Percentiles rank a stretch among this genome's conserved stretches.
phyloP scores from a whole-genome alignment of 2,888 invertebrate species.

The Heliconius hortense region DNA sequence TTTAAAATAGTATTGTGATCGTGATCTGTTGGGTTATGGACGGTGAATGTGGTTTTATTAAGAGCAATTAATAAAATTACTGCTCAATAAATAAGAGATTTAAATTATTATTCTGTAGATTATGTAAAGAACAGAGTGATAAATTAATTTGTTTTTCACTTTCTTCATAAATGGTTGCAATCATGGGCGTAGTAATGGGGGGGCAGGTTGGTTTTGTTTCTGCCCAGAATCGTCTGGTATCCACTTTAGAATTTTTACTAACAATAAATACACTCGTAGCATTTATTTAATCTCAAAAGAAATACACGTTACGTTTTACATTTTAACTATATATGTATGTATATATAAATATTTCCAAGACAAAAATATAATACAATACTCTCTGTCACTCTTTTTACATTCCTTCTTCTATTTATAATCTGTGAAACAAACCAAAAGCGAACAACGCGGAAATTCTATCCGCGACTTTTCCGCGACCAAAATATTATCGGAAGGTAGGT shows the following conservation, averaged over 20 bases:
- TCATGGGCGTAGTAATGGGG: too few species aligned
- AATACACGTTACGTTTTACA: too few species aligned
- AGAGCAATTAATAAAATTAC: not conserved
- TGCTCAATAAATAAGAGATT: not conserved
- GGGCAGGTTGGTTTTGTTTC: too few species aligned
- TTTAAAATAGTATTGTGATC: not conserved
- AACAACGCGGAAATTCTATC: constrained; percentile 7
- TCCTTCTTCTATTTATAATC: not conserved
- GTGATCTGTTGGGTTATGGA: not conserved
- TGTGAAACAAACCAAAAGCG: constrained; percentile 1
- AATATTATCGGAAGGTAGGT: constrained; percentile 26
- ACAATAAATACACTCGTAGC: too few species aligned
- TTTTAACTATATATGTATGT: too few species aligned
- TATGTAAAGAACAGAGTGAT: not conserved
- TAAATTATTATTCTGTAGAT: not conserved
- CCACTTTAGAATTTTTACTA: too few species aligned
- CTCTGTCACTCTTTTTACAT: too few species aligned
- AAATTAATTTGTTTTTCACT: not conserved
- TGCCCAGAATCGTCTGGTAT: too few species aligned
- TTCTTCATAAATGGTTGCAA: not conserved
- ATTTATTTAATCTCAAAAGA: too few species aligned
- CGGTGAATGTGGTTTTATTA: not conserved
- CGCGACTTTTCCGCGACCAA: constrained; percentile 22
- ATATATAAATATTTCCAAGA: too few species aligned
- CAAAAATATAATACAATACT: too few species aligned